These are phyloP conservation scores for Spizaetus ornatus DNA, from an alignment of 2,113 vertebrate genomes.

Conservation along the genomic window DNA sequence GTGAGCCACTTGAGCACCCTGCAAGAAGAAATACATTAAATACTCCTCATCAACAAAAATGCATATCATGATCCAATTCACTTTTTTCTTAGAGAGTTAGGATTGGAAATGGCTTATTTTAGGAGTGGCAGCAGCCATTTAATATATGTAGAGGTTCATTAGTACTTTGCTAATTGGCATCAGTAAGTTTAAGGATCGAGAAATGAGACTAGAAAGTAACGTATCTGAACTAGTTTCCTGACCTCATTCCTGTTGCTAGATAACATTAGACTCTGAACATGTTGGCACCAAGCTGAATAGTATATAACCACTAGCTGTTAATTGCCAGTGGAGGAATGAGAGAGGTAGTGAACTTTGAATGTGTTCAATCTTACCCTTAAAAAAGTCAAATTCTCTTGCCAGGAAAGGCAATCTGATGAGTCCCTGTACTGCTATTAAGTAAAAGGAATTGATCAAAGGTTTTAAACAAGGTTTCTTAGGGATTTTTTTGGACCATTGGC, in stretches of 20 bases:
- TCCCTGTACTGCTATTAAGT: not conserved
- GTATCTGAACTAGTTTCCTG: conserved; percentile 54
- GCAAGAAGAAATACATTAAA: conserved; percentile 8
- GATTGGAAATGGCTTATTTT: not conserved
- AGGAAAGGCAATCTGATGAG: not conserved
- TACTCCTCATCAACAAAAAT: not conserved
- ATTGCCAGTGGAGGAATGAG: conserved; percentile 27
- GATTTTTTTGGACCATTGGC: not conserved
- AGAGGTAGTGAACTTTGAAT: not conserved
- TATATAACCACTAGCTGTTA: conserved; percentile 29
- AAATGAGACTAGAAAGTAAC: conserved; percentile 47
- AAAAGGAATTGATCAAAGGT: conserved; percentile 19
- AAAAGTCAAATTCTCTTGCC: not conserved
- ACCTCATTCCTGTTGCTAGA: conserved; percentile 56
- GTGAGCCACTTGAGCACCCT: not conserved
- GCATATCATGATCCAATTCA: not conserved
- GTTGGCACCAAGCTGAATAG: conserved; percentile 24
- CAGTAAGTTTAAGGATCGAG: conserved; percentile 11
- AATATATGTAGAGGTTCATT: conserved; percentile 47
- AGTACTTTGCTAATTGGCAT: conserved; percentile 40
- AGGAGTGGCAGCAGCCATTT: conserved; percentile 32
- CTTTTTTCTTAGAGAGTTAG: conserved; percentile 26
- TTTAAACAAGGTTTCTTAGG: conserved; percentile 14
- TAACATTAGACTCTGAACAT: conserved; percentile 30
- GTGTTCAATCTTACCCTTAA: conserved; percentile 21